Percentiles rank a stretch among this genome's conserved stretches.
Conservation (phyloP, 64 coral and sea anemone species). For the Montipora sp. region DNA sequence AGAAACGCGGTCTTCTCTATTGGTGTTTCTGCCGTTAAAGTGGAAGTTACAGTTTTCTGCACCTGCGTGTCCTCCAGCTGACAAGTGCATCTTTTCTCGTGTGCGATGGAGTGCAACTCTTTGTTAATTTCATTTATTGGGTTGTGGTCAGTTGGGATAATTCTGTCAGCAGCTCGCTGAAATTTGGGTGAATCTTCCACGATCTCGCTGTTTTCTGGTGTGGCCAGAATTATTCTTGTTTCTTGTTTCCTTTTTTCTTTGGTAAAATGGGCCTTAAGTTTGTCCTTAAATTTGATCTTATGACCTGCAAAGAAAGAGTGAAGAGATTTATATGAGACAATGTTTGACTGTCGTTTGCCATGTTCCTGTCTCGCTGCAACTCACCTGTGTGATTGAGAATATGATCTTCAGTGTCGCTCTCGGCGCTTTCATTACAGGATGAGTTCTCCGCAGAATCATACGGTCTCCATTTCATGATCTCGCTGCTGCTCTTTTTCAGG, state of each 20-base stretch:
- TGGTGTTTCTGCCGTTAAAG: not conserved
- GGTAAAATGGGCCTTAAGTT: not conserved
- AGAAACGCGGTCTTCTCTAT: not conserved
- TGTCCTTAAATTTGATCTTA: conserved; percentile 8
- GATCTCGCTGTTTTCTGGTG: conserved; percentile 39
- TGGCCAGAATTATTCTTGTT: conserved; percentile 15
- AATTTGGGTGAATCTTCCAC: conserved; percentile 36
- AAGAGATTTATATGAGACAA: not conserved
- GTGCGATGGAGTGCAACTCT: not conserved
- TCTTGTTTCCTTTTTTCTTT: conserved; percentile 22
- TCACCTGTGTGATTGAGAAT: not conserved
- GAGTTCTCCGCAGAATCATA: conserved; percentile 3
- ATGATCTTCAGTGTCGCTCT: not conserved
- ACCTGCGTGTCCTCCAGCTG: not conserved
- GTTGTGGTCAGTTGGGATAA: not conserved
- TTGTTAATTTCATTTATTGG: not conserved
- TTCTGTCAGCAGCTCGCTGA: not conserved
- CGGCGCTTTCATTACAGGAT: not conserved
- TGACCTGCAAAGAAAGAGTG: not conserved
- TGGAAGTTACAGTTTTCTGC: not conserved
- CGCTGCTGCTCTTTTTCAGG: not conserved
- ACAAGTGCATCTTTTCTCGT: not conserved
- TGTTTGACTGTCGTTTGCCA: not conserved
- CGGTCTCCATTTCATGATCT: not conserved
- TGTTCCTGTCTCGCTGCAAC: not conserved